Percentiles rank a stretch among this genome's conserved stretches.
These are phyloP conservation scores for Ammodytes marinus DNA, from an alignment of 2,113 vertebrate species.

Conservation along the genomic window DNA sequence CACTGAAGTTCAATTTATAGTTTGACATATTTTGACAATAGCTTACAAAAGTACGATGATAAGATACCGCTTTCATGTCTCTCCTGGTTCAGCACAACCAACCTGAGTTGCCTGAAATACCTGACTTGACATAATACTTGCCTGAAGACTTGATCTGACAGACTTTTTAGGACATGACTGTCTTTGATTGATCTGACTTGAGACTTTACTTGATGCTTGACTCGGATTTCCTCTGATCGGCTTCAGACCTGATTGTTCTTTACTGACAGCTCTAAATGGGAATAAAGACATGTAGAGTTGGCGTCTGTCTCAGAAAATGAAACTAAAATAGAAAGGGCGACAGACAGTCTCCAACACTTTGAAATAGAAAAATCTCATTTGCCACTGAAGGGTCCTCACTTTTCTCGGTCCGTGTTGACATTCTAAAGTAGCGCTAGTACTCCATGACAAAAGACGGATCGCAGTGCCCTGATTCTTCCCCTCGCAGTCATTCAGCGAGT, in stretches of 20 bases:
- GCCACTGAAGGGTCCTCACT: not conserved
- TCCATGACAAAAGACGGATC: constrained; percentile 1
- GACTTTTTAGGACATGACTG: not conserved
- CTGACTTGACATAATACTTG: not conserved
- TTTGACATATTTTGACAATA: not conserved
- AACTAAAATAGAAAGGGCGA: not conserved
- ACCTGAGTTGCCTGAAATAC: not conserved
- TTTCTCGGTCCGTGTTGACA: not conserved
- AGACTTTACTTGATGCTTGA: too few relatives aligned
- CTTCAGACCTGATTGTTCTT: too few relatives aligned
- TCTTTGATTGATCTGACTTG: too few relatives aligned
- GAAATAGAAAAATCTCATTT: not conserved
- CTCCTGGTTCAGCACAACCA: not conserved
- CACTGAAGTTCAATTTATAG: not conserved
- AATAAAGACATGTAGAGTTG: too few relatives aligned
- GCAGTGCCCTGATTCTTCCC: not conserved
- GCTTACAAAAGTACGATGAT: not conserved
- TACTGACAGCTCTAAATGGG: too few relatives aligned
- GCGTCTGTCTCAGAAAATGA: not conserved
- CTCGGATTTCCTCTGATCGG: too few relatives aligned
- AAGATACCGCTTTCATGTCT: not conserved
- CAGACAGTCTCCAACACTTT: not conserved
- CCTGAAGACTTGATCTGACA: not conserved
- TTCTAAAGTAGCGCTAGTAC: not conserved
- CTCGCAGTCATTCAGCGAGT: constrained; percentile 9